Base-by-base conservation (phyloP, 2,888 invertebrate species). In the Ischnus inquisitorius region DNA sequence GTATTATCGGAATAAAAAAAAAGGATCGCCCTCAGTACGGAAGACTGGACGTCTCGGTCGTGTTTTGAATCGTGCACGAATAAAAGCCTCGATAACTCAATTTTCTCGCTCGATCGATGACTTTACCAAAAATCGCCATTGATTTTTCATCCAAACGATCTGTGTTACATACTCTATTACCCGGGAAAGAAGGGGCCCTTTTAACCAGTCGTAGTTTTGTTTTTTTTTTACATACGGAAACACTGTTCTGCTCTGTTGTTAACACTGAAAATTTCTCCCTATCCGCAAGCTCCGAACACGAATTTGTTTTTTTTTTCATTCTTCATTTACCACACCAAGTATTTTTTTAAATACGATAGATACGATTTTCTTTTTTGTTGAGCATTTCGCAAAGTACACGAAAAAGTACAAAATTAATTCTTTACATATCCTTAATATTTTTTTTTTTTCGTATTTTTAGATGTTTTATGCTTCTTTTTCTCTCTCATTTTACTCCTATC, bases 321-420 rank as follows among this genome's bases (percentile, higher is more conserved):
- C 64, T 57, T 76, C 64, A 69, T 79, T 83, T 79, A 48, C 76
- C 80, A 76, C 74, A 71, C 79, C 74, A 65, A 41, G 67, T 69
- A 82, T 86, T 60, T 72, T 72, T 64, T 57, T 71, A 65, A 90
- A 89, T 89, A 91, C 88, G 88, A 89, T 89, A 90, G 88, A 91
- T 90, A 89, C 89, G 88, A 89, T 90, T 88, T 90, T 87, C 88
- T 85, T 84, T 89, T 88, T 88, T 87, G 87, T 92, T 92, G 92
- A 93, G 92, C 92, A 92, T 92, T 91, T 92, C 90, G 89, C 90
- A 92, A 92, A 90, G 90, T 91, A 90, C 92, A 92, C 92, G 90
- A 92, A 90, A 92, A 92, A 90, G 92, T 92, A 92, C 88, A 93
- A 93, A 93, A 93, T 92, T 92, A 92, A 93, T 92, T 90, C 89